Conservation (phyloP, 2,113 vertebrate species). For the Nothocercus nigrocapillus region DNA sequence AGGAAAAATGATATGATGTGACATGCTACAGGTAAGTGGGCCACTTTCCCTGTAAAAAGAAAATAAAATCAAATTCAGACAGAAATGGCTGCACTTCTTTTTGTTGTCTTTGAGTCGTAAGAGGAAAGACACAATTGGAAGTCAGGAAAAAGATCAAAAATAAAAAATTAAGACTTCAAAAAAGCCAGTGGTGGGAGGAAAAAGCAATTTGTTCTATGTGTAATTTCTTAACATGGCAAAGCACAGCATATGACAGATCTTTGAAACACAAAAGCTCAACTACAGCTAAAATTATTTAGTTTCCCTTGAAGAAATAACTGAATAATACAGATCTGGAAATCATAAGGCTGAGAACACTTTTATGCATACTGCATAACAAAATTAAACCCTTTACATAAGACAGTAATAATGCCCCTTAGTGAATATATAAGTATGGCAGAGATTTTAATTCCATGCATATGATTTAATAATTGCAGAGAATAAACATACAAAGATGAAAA, state of each 20-base stretch:
- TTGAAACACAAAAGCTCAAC: slow-evolving; percentile 54
- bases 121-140: background rate
- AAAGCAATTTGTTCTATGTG: background rate
- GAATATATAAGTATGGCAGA: slow-evolving; percentile 89
- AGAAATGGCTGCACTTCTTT: fast-evolving
- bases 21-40: background rate
- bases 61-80: background rate
- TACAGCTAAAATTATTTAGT: slow-evolving; percentile 59
- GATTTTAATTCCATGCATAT: slow-evolving; percentile 90
- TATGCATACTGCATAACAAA: slow-evolving; percentile 84
- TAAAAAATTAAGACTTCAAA: background rate
- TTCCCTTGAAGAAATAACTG: slow-evolving; percentile 77
- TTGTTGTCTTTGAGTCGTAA: background rate
- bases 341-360: slow-evolving; percentile 78
- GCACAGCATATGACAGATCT: background rate
- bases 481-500: slow-evolving; percentile 83
- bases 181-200: background rate
- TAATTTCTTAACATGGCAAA: background rate
- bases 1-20: fast-evolving
- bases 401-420: slow-evolving; percentile 93
- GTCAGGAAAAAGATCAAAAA: background rate
- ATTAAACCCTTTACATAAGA: slow-evolving; percentile 82
- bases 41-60: background rate
- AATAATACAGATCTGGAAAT: slow-evolving; percentile 79
- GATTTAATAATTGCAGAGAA: slow-evolving; percentile 77